These are phyloP conservation scores for Drosophila setifemur DNA, from an alignment of 1,140 invertebrate genomes.

Conservation along the genomic window DNA sequence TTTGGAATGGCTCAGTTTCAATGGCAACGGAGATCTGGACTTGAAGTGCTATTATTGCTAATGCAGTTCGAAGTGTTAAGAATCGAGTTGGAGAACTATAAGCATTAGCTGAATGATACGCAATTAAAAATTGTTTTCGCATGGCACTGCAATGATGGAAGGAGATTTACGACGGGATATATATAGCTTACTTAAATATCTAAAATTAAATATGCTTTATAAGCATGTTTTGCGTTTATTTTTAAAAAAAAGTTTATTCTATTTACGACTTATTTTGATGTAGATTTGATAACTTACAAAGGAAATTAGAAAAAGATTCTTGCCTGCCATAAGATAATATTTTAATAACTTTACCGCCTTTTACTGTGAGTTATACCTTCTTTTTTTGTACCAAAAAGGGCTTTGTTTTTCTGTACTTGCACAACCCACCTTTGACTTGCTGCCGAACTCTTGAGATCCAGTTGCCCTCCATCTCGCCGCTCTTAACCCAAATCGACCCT, in stretches of 20 bases:
- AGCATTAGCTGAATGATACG: slow-evolving; percentile 21
- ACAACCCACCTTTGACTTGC: slow-evolving; percentile 28
- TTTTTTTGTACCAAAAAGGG: neutral
- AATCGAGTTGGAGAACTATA: slow-evolving; percentile 13
- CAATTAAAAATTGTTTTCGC: slow-evolving; percentile 20
- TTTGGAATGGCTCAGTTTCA: no score
- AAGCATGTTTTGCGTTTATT: neutral
- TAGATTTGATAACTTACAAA: no score
- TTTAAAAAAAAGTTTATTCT: neutral
- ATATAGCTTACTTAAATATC: no score
- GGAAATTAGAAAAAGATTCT: no score
- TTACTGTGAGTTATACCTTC: neutral
- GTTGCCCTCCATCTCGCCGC: neutral
- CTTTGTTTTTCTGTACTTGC: neutral
- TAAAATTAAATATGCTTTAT: no score
- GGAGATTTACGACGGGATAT: no score
- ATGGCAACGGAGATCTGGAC: neutral
- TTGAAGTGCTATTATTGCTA: slow-evolving; percentile 37
- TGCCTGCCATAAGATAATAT: no score
- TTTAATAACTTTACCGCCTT: no score
- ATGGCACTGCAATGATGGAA: slow-evolving; percentile 3
- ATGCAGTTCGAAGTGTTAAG: slow-evolving; percentile 42
- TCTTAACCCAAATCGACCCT: slow-evolving; percentile 20
- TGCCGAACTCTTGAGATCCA: slow-evolving; percentile 23
- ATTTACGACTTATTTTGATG: no score